Conservation (phyloP, 2,113 vertebrate genomes). For the Zapornia atra region DNA sequence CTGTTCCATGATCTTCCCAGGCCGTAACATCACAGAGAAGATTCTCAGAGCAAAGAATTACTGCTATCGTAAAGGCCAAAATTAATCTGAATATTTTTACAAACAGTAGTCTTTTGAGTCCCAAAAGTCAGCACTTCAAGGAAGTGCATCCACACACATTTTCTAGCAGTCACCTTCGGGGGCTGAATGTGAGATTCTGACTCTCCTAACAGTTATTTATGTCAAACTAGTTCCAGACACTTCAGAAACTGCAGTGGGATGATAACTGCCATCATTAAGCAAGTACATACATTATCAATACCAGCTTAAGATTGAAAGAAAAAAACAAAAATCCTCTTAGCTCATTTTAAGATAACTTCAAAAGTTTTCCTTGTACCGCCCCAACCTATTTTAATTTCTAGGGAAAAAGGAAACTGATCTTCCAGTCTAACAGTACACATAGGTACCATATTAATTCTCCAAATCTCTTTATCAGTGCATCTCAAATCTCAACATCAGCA, state of each 20-base stretch:
- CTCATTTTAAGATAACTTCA: background rate
- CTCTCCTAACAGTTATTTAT: background rate
- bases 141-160: background rate
- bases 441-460: background rate
- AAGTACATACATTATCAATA: background rate
- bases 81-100: background rate
- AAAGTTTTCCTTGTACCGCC: background rate
- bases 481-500: background rate
- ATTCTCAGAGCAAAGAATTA: background rate
- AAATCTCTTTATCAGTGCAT: background rate
- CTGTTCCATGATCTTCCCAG: no score
- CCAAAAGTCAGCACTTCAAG: background rate
- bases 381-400: background rate
- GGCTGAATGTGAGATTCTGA: background rate
- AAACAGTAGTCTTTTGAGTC: background rate
- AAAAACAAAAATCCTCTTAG: background rate
- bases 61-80: background rate
- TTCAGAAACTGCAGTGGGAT: background rate
- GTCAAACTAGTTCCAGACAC: background rate
- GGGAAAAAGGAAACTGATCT: background rate
- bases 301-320: background rate
- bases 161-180: background rate
- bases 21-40: background rate
- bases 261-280: background rate
- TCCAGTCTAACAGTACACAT: background rate